Percentiles rank a stretch among this genome's conserved stretches.
Conservation (phyloP, 2,888 invertebrate genomes). For the Spodoptera picta region DNA sequence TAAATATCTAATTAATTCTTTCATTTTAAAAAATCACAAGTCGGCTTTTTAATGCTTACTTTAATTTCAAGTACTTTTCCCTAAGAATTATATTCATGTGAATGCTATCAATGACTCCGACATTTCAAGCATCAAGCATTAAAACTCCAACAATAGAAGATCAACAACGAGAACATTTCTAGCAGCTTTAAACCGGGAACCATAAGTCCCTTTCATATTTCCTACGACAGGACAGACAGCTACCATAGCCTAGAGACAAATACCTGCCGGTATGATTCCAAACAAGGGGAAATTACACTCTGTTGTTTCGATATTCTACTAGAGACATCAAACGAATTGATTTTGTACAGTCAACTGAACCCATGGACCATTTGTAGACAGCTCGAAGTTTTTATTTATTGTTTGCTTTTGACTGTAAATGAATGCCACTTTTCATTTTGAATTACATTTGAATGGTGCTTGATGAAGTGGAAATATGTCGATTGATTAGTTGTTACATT, state of each 20-base stretch:
- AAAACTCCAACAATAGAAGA: background rate
- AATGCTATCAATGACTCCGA: too few species aligned
- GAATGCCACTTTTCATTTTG: conserved; percentile 19
- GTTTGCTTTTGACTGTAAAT: conserved; percentile 18
- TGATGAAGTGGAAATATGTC: background rate
- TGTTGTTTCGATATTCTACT: conserved; percentile 62
- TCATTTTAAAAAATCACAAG: too few species aligned
- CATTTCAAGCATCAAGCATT: too few species aligned
- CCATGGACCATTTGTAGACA: conserved; percentile 38
- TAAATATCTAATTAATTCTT: too few species aligned
- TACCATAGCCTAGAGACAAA: conserved; percentile 37
- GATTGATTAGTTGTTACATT: background rate
- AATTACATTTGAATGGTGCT: conserved; percentile 1
- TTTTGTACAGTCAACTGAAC: conserved; percentile 55
- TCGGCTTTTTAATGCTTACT: too few species aligned
- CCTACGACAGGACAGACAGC: conserved; percentile 19
- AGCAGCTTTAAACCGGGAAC: background rate
- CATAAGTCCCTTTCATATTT: conserved; percentile 16
- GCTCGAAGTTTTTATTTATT: conserved; percentile 35
- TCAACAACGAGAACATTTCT: background rate
- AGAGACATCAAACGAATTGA: conserved; percentile 63
- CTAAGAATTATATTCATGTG: too few species aligned
- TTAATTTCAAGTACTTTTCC: too few species aligned
- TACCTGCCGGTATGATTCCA: conserved; percentile 35
- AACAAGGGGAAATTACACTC: conserved; percentile 62